Evolutionary conservation across 2,797 vertebrate genomes (phyloP), one percentile per base, ranked within the genome.

Genomic region (Eurystomus glaucurus): DNA sequence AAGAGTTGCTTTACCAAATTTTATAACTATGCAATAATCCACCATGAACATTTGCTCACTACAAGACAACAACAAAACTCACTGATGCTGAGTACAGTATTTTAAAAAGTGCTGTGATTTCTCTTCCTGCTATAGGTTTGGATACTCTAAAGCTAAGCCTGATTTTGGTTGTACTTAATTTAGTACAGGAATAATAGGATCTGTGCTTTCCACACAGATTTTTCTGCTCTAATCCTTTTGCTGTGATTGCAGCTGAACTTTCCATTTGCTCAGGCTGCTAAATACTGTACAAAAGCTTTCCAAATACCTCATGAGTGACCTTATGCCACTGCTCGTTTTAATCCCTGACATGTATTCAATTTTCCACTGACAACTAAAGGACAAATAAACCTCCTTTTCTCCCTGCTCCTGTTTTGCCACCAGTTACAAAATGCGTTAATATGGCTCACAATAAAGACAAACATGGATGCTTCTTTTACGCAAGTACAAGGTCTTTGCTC

Each of bases 111-210:
- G n/a, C 68, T 66, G 52, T 69, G 14, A 88, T 85, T 91, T 92
- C 65, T 94, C 55, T 64, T 87, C 39, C 45, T 54, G 45, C 52
- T 57, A 28, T 26, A 45, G 33, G 57, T 78, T 54, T 69, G 71
- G 81, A 71, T 33, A 74, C 21, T 54, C 39, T 60, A 89, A 83
- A 76, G 66, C 52, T 81, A 95, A 92, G 71, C 37, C 75, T 75
- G 78, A 2, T 89, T 93, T 83, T 75, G 68, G 68, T 61, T 78
- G 71, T 80, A 68, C 65, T 96, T 91, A 85, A 92, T 96, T 93
- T 96, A 96, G 93, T 75, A 89, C 81, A 92, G 75, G 51, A 96
- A 88, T 97, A 96, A 95, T 31, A 92, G 88, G 92, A 96, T 94
- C 88, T 93, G 23, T 65, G 78, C 93, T 92, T 96, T 93, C 94